Base-by-base conservation (phyloP, 2,113 vertebrate genomes). In the Nansenia antarctica region DNA sequence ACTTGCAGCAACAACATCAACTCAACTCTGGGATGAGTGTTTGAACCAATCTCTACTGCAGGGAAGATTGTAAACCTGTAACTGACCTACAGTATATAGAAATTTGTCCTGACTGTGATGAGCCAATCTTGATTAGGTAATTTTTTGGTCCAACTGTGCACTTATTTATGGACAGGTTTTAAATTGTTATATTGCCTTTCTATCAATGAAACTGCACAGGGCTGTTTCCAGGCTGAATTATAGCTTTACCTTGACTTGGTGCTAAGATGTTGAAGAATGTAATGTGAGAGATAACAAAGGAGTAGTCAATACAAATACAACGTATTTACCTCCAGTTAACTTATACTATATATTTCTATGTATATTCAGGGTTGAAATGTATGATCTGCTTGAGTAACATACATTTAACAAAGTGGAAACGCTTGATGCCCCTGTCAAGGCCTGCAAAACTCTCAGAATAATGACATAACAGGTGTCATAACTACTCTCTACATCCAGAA, bases 81-180 rank as follows among this genome's bases (percentile, higher is more conserved):
- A n/a, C n/a, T n/a, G n/a, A n/a, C n/a, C n/a, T n/a, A n/a, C n/a
- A n/a, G n/a, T n/a, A n/a, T n/a, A 47, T 68, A 72, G 66, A 34
- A 15, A 30, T 58, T 57, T 9, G n/a, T 49, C 15, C 30, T 67
- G 59, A 74, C 35, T 69, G 72, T 29, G 82, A 73, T 79, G 74
- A 66, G 68, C 80, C 70, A 70, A 82, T 85, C 85, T 84, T 83
- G 29, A 66, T 74, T 73, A 72, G 71, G 85, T 90, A 84, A 87
- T 85, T 86, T 87, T 87, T 88, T 89, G 87, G 89, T 90, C 87
- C 86, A 71, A 85, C 74, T 75, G 65, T 78, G 76, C 20, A 69
- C 62, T 76, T 82, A 69, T 18, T 27, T 15, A 18, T 5, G 9
- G 27, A 18, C 29, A 7, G 15, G 29, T 58, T 58, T 47, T 30